Conservation (phyloP, 2,113 vertebrate genomes). For the Oncorhynchus kisutch region DNA sequence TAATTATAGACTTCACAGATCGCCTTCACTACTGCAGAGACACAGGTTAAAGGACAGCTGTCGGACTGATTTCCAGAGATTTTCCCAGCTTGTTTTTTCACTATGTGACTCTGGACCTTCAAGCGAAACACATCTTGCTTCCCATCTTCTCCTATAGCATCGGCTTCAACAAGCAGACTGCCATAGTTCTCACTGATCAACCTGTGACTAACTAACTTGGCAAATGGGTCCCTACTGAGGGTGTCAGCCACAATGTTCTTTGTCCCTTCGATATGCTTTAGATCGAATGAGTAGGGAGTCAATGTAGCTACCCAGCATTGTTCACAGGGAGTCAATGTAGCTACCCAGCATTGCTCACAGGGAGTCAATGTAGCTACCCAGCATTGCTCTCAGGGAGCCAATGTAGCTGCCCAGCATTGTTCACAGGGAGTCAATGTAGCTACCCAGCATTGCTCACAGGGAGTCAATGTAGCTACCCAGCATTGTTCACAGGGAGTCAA, state of each 20-base stretch:
- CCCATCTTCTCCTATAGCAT: not conserved
- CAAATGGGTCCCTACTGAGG: conserved; percentile 3
- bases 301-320: too few species aligned
- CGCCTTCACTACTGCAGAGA: not conserved
- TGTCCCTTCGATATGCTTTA: not conserved
- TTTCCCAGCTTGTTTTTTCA: not conserved
- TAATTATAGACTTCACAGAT: not conserved
- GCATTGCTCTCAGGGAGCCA: not conserved
- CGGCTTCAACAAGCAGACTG: not conserved
- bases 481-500: too few species aligned
- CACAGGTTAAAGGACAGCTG: too few species aligned
- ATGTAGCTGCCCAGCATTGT: too few species aligned
- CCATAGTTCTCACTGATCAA: not conserved
- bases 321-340: too few species aligned
- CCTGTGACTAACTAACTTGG: not conserved
- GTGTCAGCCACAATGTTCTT: conserved; percentile 4
- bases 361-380: too few species aligned
- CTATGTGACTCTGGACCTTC: not conserved
- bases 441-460: too few species aligned
- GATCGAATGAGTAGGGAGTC: too few species aligned
- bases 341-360: too few species aligned
- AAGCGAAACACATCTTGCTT: not conserved
- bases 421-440: too few species aligned
- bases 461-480: too few species aligned
- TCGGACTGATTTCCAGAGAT: not conserved